Evolutionary conservation across 2,113 vertebrate species (phyloP), one percentile per base, ranked within the genome.

Genomic region (Anolis carolinensis): DNA sequence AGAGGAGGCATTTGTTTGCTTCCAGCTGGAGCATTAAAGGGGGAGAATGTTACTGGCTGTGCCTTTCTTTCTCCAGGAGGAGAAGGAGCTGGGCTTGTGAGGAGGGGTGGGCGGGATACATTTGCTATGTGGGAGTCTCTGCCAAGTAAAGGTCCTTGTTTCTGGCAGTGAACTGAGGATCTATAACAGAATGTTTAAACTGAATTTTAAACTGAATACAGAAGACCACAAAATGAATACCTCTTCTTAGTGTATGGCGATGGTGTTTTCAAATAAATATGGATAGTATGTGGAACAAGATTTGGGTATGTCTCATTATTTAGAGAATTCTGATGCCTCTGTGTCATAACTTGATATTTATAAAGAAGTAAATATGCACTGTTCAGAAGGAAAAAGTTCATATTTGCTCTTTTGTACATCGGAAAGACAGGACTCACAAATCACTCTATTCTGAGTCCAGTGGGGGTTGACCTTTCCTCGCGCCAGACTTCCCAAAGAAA

Each of bases 1-100:
- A 65, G 79, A 36, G 62, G 50, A 86, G 79, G 20, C 71, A 86
- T 86, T 81, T 86, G 85, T 75, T 80, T 81, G 59, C 85, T 75
- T 81, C 59, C n/a, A 74, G 55, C 39, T 52, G 44, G 63, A 71
- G 30, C 76, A 84, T 77, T 76, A 20, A 52, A 77, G 48, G 48
- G 68, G 18, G 48, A n/a, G 48, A 81, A 34, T 75, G n/a, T 63
- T 39, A 34, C 59, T 65, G 55, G 79, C 85, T 81, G 59, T 67
- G 71, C 52, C 27, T 75, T 50, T 75, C 70, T 30, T 81, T 86
- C 71, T 81, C 32, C 10, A 48, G 77, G 32, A 86, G 59, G 36
- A 78, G 65, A 44, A 79, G 84, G 65, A 5, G 39, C 48, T 32
- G 14, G 81, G 48, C 67, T 34, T n/a, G 5, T 72, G 50, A 32